Evolutionary conservation across 2,888 invertebrate genomes (phyloP).

Genomic region (Oligia strigilis): DNA sequence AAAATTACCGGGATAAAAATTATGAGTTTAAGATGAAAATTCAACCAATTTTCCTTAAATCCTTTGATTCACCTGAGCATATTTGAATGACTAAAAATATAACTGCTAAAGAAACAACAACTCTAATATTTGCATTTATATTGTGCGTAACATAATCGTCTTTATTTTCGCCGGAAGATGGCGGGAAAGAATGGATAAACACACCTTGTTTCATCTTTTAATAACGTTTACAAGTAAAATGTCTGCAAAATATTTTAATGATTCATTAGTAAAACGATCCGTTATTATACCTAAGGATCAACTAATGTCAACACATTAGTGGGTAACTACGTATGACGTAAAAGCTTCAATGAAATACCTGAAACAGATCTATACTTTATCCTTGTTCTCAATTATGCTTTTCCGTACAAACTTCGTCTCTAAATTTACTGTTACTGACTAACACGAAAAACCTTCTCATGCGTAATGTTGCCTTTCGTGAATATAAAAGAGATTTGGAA

Average conservation of each 20-base stretch:
- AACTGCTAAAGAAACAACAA: constrained; percentile 26
- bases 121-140: constrained; percentile 33
- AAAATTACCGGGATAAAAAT: neutral
- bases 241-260: neutral
- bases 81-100: constrained; percentile 22
- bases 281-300: too few species aligned
- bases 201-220: neutral
- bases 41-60: neutral
- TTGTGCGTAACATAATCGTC: neutral
- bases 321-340: constrained; percentile 31
- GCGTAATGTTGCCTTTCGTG: neutral
- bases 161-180: neutral
- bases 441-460: constrained; percentile 17
- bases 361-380: constrained; percentile 8
- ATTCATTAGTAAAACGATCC: neutral
- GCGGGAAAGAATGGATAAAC: neutral
- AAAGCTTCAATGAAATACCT: constrained; percentile 5
- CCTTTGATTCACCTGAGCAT: constrained; percentile 3
- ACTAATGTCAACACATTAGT: neutral
- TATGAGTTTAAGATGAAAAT: neutral
- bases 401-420: neutral
- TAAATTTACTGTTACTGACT: constrained; percentile 26
- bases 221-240: too few species aligned
- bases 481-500: constrained; percentile 25
- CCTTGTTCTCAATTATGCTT: constrained; percentile 14